Evolutionary conservation across 2,797 vertebrate species (phyloP).

Genomic region (Pipistrellus kuhlii): DNA sequence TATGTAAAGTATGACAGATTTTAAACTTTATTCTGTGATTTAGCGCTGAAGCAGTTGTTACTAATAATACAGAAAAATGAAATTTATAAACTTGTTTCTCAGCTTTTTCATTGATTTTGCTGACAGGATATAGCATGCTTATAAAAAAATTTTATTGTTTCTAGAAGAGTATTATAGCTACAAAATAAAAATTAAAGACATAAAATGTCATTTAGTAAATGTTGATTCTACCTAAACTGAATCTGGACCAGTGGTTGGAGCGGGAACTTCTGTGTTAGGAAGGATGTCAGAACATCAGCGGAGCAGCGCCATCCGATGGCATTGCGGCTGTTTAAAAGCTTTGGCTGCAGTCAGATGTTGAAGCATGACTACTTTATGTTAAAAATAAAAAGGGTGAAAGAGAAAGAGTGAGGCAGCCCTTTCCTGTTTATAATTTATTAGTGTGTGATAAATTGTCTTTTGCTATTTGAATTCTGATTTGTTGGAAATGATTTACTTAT

Average conservation of each 20-base stretch:
- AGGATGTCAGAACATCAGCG: background rate
- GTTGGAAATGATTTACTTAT: constrained; percentile 31
- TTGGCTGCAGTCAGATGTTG: background rate
- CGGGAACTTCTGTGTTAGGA: background rate
- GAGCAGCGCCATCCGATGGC: background rate
- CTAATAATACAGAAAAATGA: constrained; percentile 4
- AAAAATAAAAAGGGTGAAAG: constrained; percentile 19
- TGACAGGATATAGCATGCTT: background rate
- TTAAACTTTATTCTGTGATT: background rate
- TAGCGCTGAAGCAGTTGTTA: constrained; percentile 54
- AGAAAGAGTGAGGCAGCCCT: background rate
- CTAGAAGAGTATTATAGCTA: background rate
- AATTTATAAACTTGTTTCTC: constrained; percentile 1
- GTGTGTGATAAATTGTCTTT: background rate
- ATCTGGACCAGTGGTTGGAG: background rate
- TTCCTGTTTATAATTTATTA: constrained; percentile 17
- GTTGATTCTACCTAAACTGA: background rate
- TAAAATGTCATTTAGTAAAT: background rate
- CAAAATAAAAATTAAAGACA: background rate
- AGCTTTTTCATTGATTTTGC: background rate
- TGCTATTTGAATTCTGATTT: constrained; percentile 37
- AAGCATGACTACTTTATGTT: constrained; percentile 18
- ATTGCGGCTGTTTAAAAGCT: background rate
- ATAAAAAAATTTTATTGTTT: constrained; percentile 16
- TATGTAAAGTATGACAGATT: background rate